Percentiles rank a stretch among this genome's conserved stretches.
Evolutionary conservation across 2,113 vertebrate genomes (phyloP).

Genomic region (Austrofundulus limnaeus): DNA sequence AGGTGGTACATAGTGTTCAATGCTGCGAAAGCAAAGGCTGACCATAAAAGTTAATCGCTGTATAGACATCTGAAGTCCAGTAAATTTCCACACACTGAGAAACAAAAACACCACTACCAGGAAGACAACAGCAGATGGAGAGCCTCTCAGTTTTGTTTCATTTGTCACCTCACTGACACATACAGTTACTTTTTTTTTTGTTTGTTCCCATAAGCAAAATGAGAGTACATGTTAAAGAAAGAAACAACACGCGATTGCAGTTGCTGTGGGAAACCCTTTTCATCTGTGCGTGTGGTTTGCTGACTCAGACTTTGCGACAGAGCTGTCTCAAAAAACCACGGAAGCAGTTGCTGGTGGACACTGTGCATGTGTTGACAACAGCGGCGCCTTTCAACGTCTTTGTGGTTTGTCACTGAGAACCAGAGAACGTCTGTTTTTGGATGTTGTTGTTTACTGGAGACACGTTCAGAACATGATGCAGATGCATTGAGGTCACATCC

Average conservation of each 20-base stretch:
- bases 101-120: conserved; percentile 66
- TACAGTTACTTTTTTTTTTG: not conserved
- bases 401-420: conserved; percentile 32
- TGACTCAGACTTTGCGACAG: conserved; percentile 53
- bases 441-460: conserved; percentile 53
- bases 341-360: conserved; percentile 38
- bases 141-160: conserved; percentile 37
- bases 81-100: conserved; percentile 82
- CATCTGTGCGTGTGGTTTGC: conserved; percentile 36
- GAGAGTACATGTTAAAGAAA: not conserved
- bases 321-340: conserved; percentile 33
- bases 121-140: conserved; percentile 68
- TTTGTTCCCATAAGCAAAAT: not conserved
- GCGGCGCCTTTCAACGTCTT: conserved; percentile 7
- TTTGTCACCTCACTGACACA: conserved; percentile 21
- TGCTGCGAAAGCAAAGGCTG: conserved; percentile 77
- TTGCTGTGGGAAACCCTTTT: conserved; percentile 58
- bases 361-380: conserved; percentile 10
- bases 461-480: conserved; percentile 7
- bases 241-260: conserved; percentile 2
- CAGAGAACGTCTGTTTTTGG: not conserved
- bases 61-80: conserved; percentile 83
- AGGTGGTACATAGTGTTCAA: conserved; percentile 80
- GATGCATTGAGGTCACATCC: not conserved
- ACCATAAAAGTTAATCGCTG: conserved; percentile 86